Conservation (phyloP, 2,797 vertebrate species). For the Cynodonichthys magdalenae region DNA sequence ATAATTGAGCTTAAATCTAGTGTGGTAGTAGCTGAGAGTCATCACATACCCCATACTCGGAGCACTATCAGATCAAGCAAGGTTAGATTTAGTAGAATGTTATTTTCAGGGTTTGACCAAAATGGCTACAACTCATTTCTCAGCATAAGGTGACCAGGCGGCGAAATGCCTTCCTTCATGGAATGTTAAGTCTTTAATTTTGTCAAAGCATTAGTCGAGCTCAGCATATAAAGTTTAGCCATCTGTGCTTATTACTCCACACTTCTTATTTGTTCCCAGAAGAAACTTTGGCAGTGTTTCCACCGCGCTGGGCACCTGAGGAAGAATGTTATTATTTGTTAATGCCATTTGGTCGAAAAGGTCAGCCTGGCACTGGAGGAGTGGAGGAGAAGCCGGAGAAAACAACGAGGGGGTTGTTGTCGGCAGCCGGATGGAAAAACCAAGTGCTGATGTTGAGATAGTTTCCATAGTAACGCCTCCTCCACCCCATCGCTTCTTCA, state of each 20-base stretch:
- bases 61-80: no score
- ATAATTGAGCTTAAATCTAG: no score
- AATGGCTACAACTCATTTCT: no score
- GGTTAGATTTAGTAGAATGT: no score
- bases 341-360: conserved; percentile 69
- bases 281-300: conserved; percentile 15
- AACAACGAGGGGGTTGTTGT: conserved; percentile 23
- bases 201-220: not conserved
- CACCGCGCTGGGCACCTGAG: conserved; percentile 25
- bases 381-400: conserved; percentile 5
- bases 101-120: no score
- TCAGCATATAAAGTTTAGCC: not conserved
- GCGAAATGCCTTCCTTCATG: no score
- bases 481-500: conserved; percentile 36
- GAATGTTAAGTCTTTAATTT: not conserved
- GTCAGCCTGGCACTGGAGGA: conserved; percentile 44
- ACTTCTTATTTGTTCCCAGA: not conserved
- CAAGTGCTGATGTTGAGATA: conserved; percentile 71
- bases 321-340: conserved; percentile 60
- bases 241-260: not conserved
- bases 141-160: no score
- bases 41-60: no score
- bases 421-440: conserved; percentile 64
- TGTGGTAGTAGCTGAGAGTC: no score
- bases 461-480: conserved; percentile 76